phyloP scores from a whole-genome alignment of 2,113 vertebrate genomes.

The Meles meles region DNA sequence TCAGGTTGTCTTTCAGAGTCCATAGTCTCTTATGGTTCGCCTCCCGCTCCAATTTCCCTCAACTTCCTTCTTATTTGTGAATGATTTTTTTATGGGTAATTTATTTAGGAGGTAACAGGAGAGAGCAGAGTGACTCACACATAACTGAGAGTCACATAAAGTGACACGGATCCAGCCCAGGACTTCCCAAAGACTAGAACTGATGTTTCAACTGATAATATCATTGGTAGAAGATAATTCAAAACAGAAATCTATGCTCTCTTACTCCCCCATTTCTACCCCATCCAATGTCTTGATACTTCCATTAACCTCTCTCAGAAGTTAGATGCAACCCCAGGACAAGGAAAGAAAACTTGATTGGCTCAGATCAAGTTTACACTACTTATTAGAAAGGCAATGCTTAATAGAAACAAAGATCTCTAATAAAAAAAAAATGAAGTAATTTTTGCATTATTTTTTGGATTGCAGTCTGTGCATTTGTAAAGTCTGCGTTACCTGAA shows the following conservation, averaged over 20 bases:
- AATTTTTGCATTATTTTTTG: not conserved
- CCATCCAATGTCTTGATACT: not conserved
- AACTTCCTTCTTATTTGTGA: no score
- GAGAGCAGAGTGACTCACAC: not conserved
- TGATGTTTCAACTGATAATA: not conserved
- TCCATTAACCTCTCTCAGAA: not conserved
- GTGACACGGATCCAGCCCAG: not conserved
- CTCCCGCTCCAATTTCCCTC: no score
- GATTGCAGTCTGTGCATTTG: not conserved
- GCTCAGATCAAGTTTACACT: not conserved
- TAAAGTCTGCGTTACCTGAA: not conserved
- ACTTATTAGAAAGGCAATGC: not conserved
- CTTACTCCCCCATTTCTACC: not conserved
- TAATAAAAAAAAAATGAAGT: not conserved
- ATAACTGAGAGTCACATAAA: not conserved
- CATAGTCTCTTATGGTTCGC: no score
- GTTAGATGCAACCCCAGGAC: not conserved
- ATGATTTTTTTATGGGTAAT: not conserved
- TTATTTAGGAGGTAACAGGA: not conserved
- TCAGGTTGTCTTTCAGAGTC: no score
- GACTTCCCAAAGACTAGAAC: not conserved
- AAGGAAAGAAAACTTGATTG: not conserved
- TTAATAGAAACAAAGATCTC: conserved; percentile 5
- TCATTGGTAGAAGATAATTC: not conserved
- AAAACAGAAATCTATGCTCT: not conserved